Evolutionary conservation across 2,797 vertebrate species (phyloP).

Genomic region (Trematomus bernacchii): DNA sequence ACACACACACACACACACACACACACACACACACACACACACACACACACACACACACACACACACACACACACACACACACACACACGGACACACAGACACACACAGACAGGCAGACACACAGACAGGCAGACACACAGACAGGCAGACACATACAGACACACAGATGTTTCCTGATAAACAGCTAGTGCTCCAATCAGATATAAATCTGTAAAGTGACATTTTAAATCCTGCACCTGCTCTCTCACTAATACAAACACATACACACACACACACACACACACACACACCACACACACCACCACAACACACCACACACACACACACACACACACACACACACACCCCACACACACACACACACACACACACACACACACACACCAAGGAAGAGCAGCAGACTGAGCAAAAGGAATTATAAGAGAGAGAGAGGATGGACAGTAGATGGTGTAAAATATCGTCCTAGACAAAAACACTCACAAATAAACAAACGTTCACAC

Average conservation of each 20-base stretch:
- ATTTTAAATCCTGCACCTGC: constrained; percentile 63
- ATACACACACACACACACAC: no score
- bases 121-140: no score
- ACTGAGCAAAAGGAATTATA: constrained; percentile 50
- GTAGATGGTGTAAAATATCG: constrained; percentile 59
- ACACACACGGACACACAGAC: constrained; percentile 47
- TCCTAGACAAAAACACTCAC: constrained; percentile 55
- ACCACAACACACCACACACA: no score
- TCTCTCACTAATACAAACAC: constrained; percentile 3
- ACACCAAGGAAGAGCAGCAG: constrained; percentile 61
- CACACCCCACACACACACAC: no score
- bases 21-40: not conserved
- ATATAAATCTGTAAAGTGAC: constrained; percentile 62
- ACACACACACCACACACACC: not conserved
- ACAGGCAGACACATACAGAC: constrained; percentile 1
- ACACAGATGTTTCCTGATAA: constrained; percentile 67
- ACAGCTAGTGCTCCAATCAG: constrained; percentile 49
- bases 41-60: constrained; percentile 10
- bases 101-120: no score
- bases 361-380: no score
- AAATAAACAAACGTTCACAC: constrained; percentile 26
- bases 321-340: constrained; percentile 1
- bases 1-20: constrained; percentile 30
- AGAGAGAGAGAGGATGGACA: constrained; percentile 46
- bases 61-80: no score